phyloP scores from a whole-genome alignment of 2,113 vertebrate species.

The Dissostichus mawsoni region DNA sequence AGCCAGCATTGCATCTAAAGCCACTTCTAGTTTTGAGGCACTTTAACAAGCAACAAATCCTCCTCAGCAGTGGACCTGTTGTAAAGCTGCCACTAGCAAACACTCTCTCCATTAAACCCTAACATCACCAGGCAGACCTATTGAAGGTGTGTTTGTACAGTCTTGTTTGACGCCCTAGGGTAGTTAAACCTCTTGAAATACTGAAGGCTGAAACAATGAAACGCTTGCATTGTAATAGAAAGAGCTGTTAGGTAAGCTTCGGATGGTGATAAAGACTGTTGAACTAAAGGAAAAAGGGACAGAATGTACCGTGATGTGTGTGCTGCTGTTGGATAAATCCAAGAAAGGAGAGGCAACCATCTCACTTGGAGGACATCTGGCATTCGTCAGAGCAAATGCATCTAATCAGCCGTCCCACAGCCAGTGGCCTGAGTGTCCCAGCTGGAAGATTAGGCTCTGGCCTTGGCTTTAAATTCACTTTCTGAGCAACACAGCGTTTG shows the following conservation, averaged over 20 bases:
- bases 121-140: slow-evolving; percentile 15
- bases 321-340: slow-evolving; percentile 4
- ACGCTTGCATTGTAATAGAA: slow-evolving; percentile 18
- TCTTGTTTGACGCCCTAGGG: slow-evolving; percentile 37
- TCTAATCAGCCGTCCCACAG: slow-evolving; percentile 51
- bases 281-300: background rate
- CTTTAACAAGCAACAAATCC: slow-evolving; percentile 32
- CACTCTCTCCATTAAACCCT: background rate
- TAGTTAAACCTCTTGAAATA: background rate
- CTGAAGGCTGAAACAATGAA: background rate
- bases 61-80: slow-evolving; percentile 8
- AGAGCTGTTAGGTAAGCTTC: slow-evolving; percentile 23
- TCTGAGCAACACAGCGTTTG: slow-evolving; percentile 15
- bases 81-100: slow-evolving; percentile 2
- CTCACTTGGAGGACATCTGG: slow-evolving; percentile 47
- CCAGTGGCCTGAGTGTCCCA: slow-evolving; percentile 39
- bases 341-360: slow-evolving; percentile 18
- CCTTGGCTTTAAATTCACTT: slow-evolving; percentile 45
- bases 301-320: slow-evolving; percentile 16
- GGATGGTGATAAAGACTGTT: slow-evolving; percentile 14
- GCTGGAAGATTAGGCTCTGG: slow-evolving; percentile 43
- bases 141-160: slow-evolving; percentile 49
- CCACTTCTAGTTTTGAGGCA: background rate
- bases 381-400: slow-evolving; percentile 47
- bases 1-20: background rate